Percentiles rank a stretch among this genome's conserved stretches.
Conservation (phyloP, 2,888 invertebrate genomes). For the Plebejus argus region DNA sequence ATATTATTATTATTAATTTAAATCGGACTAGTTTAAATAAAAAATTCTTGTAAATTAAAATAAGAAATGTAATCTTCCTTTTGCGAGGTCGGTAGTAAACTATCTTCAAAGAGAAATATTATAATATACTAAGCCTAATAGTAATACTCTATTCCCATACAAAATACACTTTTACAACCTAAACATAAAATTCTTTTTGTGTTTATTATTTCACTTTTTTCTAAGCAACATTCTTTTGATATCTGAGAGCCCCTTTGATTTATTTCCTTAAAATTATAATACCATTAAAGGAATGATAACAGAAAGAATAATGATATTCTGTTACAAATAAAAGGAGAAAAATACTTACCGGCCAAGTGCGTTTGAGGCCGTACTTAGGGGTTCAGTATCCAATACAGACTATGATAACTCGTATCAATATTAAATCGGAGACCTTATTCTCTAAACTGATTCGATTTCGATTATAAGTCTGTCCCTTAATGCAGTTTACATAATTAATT, state of each 20-base stretch:
- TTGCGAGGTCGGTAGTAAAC: background rate
- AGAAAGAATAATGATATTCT: constrained; percentile 1
- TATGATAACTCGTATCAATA: too few relatives aligned
- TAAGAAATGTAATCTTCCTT: background rate
- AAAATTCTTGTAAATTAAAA: too few relatives aligned
- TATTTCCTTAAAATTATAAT: constrained; percentile 2
- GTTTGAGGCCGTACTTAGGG: background rate
- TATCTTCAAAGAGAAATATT: background rate
- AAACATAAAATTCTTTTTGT: background rate
- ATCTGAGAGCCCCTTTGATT: background rate
- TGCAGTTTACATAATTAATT: too few relatives aligned
- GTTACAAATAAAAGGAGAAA: background rate
- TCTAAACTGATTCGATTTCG: too few relatives aligned
- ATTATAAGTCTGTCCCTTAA: too few relatives aligned
- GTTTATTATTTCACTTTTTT: background rate
- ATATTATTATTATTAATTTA: too few relatives aligned
- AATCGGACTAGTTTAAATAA: too few relatives aligned
- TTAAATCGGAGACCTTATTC: too few relatives aligned
- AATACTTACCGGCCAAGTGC: background rate
- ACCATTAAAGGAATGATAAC: background rate
- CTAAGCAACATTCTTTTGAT: background rate
- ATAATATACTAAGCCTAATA: background rate
- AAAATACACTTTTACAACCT: background rate
- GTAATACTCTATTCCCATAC: background rate
- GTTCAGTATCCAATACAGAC: too few relatives aligned